Base-by-base conservation (phyloP, 2,113 vertebrate species). In the Sialia sialis region DNA sequence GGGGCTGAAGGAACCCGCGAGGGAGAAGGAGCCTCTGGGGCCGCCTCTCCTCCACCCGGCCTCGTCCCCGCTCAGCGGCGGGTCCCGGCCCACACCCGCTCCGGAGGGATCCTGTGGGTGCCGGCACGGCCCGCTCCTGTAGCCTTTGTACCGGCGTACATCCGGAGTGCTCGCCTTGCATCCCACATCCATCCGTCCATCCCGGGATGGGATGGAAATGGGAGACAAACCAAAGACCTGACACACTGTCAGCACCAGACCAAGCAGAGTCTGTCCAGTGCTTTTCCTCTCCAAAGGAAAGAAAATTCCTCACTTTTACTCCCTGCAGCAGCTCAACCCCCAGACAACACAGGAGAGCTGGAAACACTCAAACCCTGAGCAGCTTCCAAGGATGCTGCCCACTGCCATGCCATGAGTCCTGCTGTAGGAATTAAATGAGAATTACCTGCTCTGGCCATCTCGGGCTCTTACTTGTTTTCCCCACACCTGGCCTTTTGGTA, bases 121-220 rank as follows among this genome's bases (percentile, higher is more conserved):
- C 9, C 1, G 3, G 34, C 39, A 39, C 4, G 1, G 39, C 39
- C n/a, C n/a, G 1, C 9, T 27, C 49, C 58, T 4, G 12, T 39
- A 39, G 58, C 9, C 27, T 55, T 19, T 15, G 49, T 49, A n/a
- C 10, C 7, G 1, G 22, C 27, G 49, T 12, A 3, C 39, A 27
- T 18, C n/a, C 1, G 3, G 58, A 64, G 29, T 3, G 4, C n/a
- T 55, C 3, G 3, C 27, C 27, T 46, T 22, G 44, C 44, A 46
- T 54, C 43, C 54, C n/a, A n/a, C n/a, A 22, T 56, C 70, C 39
- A 5, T 34, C 70, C 39, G 10, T 23, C n/a, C 49, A 21, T 41
- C 29, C 22, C 2, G 0, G 41, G 39, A 63, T 32, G 48, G 13
- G 30, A 9, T 83, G 26, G 46, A 26, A 62, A 32, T 13, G 2